Conservation (phyloP, 1,140 invertebrate species). For the Bombus impatiens region DNA sequence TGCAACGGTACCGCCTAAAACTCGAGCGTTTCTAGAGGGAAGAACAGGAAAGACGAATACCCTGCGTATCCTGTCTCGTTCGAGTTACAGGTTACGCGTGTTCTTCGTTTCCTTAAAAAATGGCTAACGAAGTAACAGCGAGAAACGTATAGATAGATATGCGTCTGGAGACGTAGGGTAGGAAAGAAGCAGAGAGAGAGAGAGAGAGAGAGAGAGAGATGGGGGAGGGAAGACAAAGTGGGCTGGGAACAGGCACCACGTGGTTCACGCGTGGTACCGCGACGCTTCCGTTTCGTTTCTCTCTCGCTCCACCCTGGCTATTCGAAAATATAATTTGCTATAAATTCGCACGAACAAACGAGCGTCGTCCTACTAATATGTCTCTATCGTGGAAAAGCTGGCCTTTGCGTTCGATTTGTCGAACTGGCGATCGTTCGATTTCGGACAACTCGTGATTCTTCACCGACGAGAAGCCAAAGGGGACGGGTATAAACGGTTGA, state of each 20-base stretch:
- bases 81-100: too few relatives aligned
- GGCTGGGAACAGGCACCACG: conserved; percentile 56
- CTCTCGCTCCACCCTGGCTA: not conserved
- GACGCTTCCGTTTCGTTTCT: not conserved
- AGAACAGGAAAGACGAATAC: too few relatives aligned
- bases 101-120: not conserved
- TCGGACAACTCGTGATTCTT: not conserved
- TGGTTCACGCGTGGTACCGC: conserved; percentile 69
- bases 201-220: not conserved
- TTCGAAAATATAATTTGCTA: not conserved
- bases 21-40: not conserved
- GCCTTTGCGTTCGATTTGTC: not conserved
- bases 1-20: not conserved
- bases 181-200: not conserved
- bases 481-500: not conserved
- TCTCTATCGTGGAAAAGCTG: too few relatives aligned
- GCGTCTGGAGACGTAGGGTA: too few relatives aligned
- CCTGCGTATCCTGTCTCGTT: too few relatives aligned
- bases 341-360: not conserved
- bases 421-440: not conserved
- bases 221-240: not conserved
- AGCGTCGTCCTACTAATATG: too few relatives aligned
- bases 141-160: not conserved
- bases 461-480: not conserved
- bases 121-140: not conserved